Base-by-base conservation (phyloP, 2,113 vertebrate species). In the Micromys minutus region DNA sequence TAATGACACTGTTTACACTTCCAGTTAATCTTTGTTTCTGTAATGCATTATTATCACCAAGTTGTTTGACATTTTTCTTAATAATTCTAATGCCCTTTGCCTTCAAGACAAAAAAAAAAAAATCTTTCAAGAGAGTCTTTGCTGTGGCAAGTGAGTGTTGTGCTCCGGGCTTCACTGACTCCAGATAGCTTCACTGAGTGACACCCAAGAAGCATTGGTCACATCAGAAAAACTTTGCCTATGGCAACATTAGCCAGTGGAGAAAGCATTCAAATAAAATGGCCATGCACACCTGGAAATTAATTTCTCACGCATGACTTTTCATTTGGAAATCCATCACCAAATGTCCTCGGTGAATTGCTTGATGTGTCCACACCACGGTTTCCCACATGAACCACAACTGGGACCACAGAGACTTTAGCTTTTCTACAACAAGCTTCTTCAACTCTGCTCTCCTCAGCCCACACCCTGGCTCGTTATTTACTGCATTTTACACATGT, bases 401-500 rank as follows among this genome's bases (percentile, higher is more conserved):
- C 21, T 52, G 4, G 19, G 67, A 84, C 87, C 90, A 59, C 61
- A 92, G 92, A 96, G 94, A 89, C 77, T 72, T 91, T 69, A 24
- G 3, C 42, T 89, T 92, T 92, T n/a, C 71, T 59, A 92, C 88
- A 91, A 55, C 1, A 4, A 75, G 61, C 86, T 91, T 94, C 77
- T 55, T 90, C 6, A 2, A n/a, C 36, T 21, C 77, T 84, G 50
- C 0, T 1, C 19, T 63, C 52, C 84, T 94, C 80, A 47, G 7
- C 50, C 71, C 65, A 81, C 12, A 12, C 42, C 50, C 94, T 94
- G 90, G 81, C 21, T 67, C 76, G 7, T 95, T 97, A 97, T 97
- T 98, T 96, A 95, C 81, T 0, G 17, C 89, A 17, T 26, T 77
- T 97, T 98, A 97, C 97, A 95, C 85, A n/a, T 94, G 96, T 11